These are phyloP conservation scores for Emmelina monodactyla DNA, from an alignment of 2,888 invertebrate species.

Conservation along the genomic window DNA sequence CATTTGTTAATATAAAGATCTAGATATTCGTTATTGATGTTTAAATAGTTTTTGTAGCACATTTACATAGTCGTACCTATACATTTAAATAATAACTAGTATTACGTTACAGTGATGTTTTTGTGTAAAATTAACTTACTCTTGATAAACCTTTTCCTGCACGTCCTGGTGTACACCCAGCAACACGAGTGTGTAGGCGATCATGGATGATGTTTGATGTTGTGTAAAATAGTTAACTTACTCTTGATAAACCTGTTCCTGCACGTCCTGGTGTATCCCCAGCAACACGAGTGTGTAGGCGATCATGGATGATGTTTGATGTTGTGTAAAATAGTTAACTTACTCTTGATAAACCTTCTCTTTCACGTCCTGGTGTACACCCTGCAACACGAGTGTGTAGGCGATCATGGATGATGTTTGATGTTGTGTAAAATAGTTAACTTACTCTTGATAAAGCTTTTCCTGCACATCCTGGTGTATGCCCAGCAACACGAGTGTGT, in stretches of 20 bases:
- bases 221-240: constrained; percentile 24
- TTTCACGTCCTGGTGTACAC: constrained; percentile 40
- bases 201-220: too few relatives aligned
- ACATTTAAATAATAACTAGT: too few relatives aligned
- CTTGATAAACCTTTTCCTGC: constrained; percentile 32
- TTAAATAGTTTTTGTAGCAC: too few relatives aligned
- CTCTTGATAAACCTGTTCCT: constrained; percentile 35
- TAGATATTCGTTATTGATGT: too few relatives aligned
- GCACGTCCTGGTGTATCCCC: constrained; percentile 41
- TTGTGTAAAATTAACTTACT: constrained; percentile 34
- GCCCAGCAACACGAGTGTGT: constrained; percentile 50
- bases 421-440: constrained; percentile 12
- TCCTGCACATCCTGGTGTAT: constrained; percentile 40
- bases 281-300: constrained; percentile 51
- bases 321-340: too few relatives aligned
- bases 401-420: too few relatives aligned
- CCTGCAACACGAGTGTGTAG: constrained; percentile 50
- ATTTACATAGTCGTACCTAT: too few relatives aligned
- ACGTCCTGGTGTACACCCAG: constrained; percentile 45
- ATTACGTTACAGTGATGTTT: too few relatives aligned
- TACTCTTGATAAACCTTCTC: constrained; percentile 35
- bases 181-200: constrained; percentile 49
- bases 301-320: too few relatives aligned
- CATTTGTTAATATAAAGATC: too few relatives aligned
- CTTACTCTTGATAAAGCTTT: constrained; percentile 37